phyloP scores from a whole-genome alignment of 2,888 invertebrate genomes.

The Autographa gamma region DNA sequence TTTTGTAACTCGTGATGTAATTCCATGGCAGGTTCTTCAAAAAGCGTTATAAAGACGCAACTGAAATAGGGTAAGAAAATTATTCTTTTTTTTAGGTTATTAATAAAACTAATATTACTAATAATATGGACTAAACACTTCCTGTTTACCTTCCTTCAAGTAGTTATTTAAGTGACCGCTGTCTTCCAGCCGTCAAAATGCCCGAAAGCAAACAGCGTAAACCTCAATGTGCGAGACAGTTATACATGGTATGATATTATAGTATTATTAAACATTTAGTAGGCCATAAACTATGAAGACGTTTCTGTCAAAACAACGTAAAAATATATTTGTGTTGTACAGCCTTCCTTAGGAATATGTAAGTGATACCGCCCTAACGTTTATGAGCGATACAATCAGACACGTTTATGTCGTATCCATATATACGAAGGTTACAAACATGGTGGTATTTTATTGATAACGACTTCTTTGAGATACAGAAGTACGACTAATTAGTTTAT shows the following conservation, averaged over 20 bases:
- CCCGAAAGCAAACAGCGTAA: neutral
- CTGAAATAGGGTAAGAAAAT: too few species aligned
- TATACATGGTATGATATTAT: neutral
- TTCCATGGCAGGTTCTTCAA: neutral
- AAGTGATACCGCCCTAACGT: conserved; percentile 31
- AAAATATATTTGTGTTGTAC: conserved; percentile 48
- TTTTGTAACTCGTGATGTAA: neutral
- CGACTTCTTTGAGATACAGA: conserved; percentile 7
- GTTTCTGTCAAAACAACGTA: conserved; percentile 37
- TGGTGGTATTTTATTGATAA: conserved; percentile 33
- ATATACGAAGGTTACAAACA: conserved; percentile 14
- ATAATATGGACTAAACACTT: too few species aligned
- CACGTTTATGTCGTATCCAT: conserved; percentile 31
- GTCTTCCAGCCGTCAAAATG: neutral
- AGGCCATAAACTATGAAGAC: conserved; percentile 42
- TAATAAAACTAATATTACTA: too few species aligned
- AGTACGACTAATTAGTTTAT: conserved; percentile 6
- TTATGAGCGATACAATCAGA: conserved; percentile 44
- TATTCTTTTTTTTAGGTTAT: too few species aligned
- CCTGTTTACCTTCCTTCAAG: too few species aligned
- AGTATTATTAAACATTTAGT: conserved; percentile 41
- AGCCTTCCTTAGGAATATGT: conserved; percentile 45
- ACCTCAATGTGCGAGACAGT: neutral
- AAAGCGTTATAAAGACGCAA: neutral
- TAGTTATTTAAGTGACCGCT: too few species aligned